A percentile compares a stretch with the other conserved stretches of the same genome.
These are phyloP conservation scores for Hemitrygon akajei DNA, from an alignment of 2,797 vertebrate genomes.

Conservation along the genomic window DNA sequence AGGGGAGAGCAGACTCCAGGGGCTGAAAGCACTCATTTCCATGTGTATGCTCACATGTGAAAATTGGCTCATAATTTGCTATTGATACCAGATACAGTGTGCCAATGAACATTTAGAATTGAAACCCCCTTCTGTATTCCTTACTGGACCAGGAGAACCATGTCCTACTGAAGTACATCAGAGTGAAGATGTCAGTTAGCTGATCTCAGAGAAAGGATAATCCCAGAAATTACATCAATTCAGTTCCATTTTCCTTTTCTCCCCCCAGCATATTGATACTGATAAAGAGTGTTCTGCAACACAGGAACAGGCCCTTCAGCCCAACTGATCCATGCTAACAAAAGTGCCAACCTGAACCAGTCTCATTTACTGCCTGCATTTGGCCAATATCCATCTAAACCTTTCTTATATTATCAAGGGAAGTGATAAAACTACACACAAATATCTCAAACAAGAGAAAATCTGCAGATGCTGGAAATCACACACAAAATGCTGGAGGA, in stretches of 20 bases:
- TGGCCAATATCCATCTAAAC: too few species aligned
- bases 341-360: too few species aligned
- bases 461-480: too few species aligned
- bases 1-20: too few species aligned
- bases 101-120: neutral
- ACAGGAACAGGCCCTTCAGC: too few species aligned
- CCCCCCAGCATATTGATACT: neutral
- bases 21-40: too few species aligned
- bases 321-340: too few species aligned
- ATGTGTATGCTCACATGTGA: neutral
- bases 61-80: neutral
- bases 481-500: too few species aligned
- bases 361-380: too few species aligned
- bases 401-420: too few species aligned
- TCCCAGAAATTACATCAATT: neutral
- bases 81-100: neutral
- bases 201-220: neutral
- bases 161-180: neutral
- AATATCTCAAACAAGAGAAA: too few species aligned
- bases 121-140: neutral
- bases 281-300: neutral
- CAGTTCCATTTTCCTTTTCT: neutral
- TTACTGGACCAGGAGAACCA: neutral
- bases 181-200: neutral
- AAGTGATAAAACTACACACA: too few species aligned